Evolutionary conservation across 2,888 invertebrate genomes (phyloP), one percentile per base, ranked within the genome.

Genomic region (Plagodis dolabraria): DNA sequence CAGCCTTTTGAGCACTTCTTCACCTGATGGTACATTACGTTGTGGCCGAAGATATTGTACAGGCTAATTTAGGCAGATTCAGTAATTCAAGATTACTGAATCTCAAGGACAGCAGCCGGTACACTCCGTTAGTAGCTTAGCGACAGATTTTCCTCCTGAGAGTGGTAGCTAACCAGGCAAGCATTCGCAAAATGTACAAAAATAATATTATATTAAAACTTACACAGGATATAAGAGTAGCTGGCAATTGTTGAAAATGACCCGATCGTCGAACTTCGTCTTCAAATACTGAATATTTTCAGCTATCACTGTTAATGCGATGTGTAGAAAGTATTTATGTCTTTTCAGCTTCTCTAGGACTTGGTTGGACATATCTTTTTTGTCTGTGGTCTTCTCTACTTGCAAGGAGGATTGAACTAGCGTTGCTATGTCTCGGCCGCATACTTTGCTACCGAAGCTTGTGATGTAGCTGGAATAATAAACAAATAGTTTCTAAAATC

Each of bases 161-260:
- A 4, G 22, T 22, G 22, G 22, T 22, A 22, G 22, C 22, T 22
- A 22, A 4, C 4, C 22, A 22, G 22, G 22, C 22, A 22, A 4
- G 22, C 4, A 22, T 22, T 22, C 22, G 22, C 22, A 22, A 10
- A 33, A 10, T 38, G 43, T 43, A 6, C 10, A 33, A 34, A 33
- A 43, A 38, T 4, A 1, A 38, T 38, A 1, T 38, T 38, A 8
- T 38, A 38, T 38, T 38, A 38, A 42, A 43, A 82, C 93, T 94
- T 86, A 96, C 96, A 89, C 86, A 7, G 96, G 94, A 87, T 97
- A 97, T 11, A 97, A 80, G 7, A 96, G 80, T 36, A 96, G 79
- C 59, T 95, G 94, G 53, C 96, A 87, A 71, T 95, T 95, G 34
- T 90, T 80, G 40, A 88, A 87, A 66, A 97, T 94, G 40, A 94